These are phyloP conservation scores for Stichodactyla helianthus DNA, from an alignment of 64 coral and sea anemone genomes.

Conservation along the genomic window DNA sequence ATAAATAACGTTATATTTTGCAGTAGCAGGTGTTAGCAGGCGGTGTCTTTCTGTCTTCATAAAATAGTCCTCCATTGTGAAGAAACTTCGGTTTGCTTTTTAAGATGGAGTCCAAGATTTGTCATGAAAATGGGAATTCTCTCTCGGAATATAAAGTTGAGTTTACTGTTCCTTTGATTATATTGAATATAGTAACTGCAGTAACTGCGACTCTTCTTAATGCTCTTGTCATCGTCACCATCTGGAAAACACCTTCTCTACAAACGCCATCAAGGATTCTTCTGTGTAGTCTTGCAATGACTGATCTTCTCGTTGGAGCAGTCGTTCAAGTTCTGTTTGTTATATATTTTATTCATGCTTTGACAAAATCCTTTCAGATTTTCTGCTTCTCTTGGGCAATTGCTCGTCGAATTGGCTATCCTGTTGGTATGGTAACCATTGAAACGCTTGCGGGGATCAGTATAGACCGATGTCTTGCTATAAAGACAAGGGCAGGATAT, in stretches of 20 bases:
- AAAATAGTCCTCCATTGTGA: too few species aligned
- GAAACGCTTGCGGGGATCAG: constrained; percentile 5
- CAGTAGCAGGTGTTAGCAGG: too few species aligned
- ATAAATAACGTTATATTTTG: too few species aligned
- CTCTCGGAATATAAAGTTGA: neutral
- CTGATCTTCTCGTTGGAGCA: constrained; percentile 13
- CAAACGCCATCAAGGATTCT: neutral
- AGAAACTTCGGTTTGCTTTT: too few species aligned
- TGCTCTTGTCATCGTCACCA: constrained; percentile 1
- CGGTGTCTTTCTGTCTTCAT: too few species aligned
- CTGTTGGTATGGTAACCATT: neutral
- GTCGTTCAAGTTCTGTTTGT: neutral
- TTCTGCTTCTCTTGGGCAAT: neutral
- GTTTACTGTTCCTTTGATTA: too few species aligned
- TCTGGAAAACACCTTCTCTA: constrained; percentile 17
- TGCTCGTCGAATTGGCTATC: neutral
- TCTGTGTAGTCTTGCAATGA: neutral
- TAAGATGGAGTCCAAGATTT: too few species aligned
- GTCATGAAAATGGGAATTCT: neutral
- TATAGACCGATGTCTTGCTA: constrained; percentile 2
- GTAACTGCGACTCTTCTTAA: neutral
- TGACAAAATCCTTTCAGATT: neutral
- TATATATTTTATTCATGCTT: neutral
- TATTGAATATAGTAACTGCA: neutral
- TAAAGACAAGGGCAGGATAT: neutral